These are phyloP conservation scores for Tenthredo distinguenda DNA, from an alignment of 2,888 invertebrate genomes.

Conservation along the genomic window DNA sequence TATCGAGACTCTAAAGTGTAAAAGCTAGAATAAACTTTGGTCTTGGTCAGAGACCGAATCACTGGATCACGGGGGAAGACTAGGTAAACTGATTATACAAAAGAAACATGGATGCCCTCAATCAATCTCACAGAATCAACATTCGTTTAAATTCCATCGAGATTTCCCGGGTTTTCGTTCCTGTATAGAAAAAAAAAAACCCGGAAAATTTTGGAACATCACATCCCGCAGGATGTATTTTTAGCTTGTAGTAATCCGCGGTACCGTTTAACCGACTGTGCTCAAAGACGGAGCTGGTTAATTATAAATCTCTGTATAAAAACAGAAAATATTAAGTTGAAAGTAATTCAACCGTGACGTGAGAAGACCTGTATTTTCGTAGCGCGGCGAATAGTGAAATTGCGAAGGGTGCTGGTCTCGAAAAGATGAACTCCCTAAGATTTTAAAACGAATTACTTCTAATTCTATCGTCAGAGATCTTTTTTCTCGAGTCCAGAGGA, in stretches of 20 bases:
- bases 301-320: background rate
- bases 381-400: background rate
- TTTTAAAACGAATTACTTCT: background rate
- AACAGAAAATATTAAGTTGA: background rate
- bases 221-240: background rate
- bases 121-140: background rate
- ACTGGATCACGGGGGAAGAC: background rate
- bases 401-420: background rate
- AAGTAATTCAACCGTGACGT: background rate
- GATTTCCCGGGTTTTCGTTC: background rate
- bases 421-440: background rate
- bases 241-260: background rate
- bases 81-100: background rate
- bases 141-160: background rate
- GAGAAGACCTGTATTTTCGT: background rate
- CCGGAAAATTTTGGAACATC: background rate
- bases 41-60: background rate
- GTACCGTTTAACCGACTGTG: background rate
- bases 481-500: background rate
- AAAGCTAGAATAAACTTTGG: background rate
- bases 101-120: background rate
- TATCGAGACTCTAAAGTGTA: slow-evolving; percentile 1
- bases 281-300: background rate
- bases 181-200: background rate
- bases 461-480: background rate